phyloP scores from a whole-genome alignment of 2,113 vertebrate species.

The Falcunculus frontatus region DNA sequence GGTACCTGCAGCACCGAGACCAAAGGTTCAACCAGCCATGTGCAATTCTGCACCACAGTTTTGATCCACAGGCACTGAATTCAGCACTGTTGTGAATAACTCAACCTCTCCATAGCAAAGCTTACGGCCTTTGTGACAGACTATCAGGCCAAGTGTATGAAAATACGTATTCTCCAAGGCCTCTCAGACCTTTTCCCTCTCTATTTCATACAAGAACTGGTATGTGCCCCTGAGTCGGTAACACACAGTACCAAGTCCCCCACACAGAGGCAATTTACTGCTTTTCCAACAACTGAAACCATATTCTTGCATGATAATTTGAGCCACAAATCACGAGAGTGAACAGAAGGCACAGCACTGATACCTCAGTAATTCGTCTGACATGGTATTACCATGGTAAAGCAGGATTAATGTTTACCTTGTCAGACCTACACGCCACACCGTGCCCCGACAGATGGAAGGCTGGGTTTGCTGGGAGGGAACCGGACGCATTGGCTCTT shows the following conservation, averaged over 20 bases:
- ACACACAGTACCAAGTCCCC: not conserved
- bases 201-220: not conserved
- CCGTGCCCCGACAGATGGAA: rapidly evolving
- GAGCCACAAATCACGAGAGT: not conserved
- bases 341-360: slow-evolving; percentile 16
- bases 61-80: not conserved
- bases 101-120: not conserved
- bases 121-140: rapidly evolving
- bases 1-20: not conserved
- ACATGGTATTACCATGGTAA: not conserved
- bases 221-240: not conserved
- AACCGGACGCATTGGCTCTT: not conserved
- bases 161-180: not conserved
- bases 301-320: not conserved
- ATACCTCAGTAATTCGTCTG: slow-evolving; percentile 30
- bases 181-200: not conserved
- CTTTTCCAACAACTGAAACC: not conserved
- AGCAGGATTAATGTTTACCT: not conserved
- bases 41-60: not conserved
- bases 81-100: not conserved
- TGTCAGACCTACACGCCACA: not conserved
- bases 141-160: not conserved
- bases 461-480: not conserved
- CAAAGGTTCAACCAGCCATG: not conserved
- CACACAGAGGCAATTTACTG: not conserved